Evolutionary conservation across 2,113 vertebrate species (phyloP), one percentile per base, ranked within the genome.

Genomic region (Edolisoma coerulescens): DNA sequence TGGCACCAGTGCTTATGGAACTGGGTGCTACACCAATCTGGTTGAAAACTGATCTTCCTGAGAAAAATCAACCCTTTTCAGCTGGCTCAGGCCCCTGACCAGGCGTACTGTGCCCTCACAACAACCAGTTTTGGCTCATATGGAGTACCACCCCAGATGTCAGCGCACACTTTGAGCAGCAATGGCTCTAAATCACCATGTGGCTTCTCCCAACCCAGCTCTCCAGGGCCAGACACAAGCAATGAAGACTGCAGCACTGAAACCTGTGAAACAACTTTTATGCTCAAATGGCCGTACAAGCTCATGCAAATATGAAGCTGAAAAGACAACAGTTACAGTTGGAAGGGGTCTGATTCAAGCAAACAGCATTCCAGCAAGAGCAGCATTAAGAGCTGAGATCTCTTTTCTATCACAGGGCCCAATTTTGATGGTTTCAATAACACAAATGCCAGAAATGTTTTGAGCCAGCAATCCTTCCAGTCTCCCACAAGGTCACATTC

Each of bases 291-390:
- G 56, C 42, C 71, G 20, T 10, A 78, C 5, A 84, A 73, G 32
- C 14, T 80, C 78, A 69, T 52, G 70, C 11, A 93, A 93, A 85
- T 39, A 92, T 2, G 41, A 88, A 84, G 13, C 52, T 67, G 78
- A 65, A 79, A 64, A 90, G 60, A 54, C 28, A 28, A 76, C 42
- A 79, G 87, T 16, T 79, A 45, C 6, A 63, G 28, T 13, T 63
- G 68, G 11, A 90, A 96, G 33, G 53, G 82, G 24, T 84, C 14
- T 6, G 16, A 77, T 85, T 93, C 64, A 96, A 93, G 44, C 45
- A 59, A 21, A 39, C 12, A 87, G 71, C 60, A 75, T n/a, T n/a
- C 42, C 52, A 83, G 49, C 17, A 89, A 33, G 32, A 30, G 50
- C 65, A 89, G 35, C 37, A 33, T 26, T 53, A 79, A 76, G 41